Evolutionary conservation across 2,797 vertebrate species (phyloP), one percentile per base, ranked within the genome.

Genomic region (Pangasius krempfi): DNA sequence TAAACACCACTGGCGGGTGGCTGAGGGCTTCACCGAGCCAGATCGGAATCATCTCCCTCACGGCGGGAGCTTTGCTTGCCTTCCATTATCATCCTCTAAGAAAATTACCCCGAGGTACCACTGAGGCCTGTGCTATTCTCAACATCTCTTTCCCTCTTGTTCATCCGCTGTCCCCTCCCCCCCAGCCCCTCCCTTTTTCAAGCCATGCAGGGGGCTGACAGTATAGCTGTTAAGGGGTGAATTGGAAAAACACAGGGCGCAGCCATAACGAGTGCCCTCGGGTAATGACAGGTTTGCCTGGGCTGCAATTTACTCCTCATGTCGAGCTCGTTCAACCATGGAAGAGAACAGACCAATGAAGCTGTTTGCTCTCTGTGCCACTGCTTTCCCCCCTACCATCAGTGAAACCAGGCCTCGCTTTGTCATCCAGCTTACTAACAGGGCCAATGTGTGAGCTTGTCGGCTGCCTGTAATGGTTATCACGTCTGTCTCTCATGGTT

Each of bases 251-350:
- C 92, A 50, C 91, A 88, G 94, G 94, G 94, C 92, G 91, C 90
- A 89, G 56, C 4, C 87, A 47, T 88, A 93, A 94, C 93, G 93
- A 93, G 94, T 94, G 94, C 93, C 94, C 95, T 94, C 93, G 73
- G 90, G 92, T 95, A 96, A 95, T 96, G 93, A 95, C 94, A 90
- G 94, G 93, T 94, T 94, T 93, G 92, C 92, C 93, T 87, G 62
- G 30, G 91, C 92, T 94, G 93, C 94, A 95, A 96, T 95, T 95
- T 93, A 93, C 94, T 90, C 89, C 86, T 86, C 64, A 52, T 91
- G 91, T 92, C 81, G 89, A 82, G 84, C 88, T 90, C 82, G 66
- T 66, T 92, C 89, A 88, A 82, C 80, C 87, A 64, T 89, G 87
- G 82, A 90, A 72, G 66, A 86, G 88, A 86, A 87, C 86, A 84